Evolutionary conservation across 2,113 vertebrate species (phyloP), one percentile per base, ranked within the genome.

Genomic region (Mionectes macconnelli): DNA sequence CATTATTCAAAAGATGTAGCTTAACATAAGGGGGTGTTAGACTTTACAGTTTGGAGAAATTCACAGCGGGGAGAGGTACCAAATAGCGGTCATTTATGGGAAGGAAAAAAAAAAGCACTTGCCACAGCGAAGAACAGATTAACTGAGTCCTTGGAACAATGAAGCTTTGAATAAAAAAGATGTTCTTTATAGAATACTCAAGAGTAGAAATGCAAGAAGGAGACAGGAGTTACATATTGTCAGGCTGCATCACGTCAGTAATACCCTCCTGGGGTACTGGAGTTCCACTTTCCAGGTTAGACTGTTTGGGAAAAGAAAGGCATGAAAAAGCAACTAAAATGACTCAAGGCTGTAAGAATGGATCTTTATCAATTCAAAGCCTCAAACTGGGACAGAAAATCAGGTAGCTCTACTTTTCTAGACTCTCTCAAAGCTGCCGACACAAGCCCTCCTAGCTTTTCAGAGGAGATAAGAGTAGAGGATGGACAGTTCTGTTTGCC

Each of bases 251-350:
- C 90, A 94, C 2, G 0, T 96, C 95, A 96, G 84, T 79, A 92
- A 91, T 57, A 82, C 66, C 91, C 94, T 95, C 84, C 91, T 93
- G 87, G 91, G 94, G 62, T 92, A 70, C 60, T 84, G 76, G 83
- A 96, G 95, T 72, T 94, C 93, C 70, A 76, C 66, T 96, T 97
- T 82, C 64, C 87, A 89, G 84, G 80, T 93, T 93, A 82, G 35
- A 75, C 53, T 60, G 25, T 68, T 87, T 89, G 44, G 42, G 33
- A 39, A 83, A 70, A 88, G n/a, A 89, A 86, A 89, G 6, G 59
- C 60, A 87, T 75, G 74, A 73, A 84, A 91, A 93, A 78, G 28
- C 44, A 37, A 42, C 86, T 92, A 49, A 84, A 89, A 75, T 63
- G 42, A 76, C 57, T 67, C 55, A 55, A 73, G 68, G 47, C 35